Base-by-base conservation (phyloP, 2,888 invertebrate species). In the Agrochola lychnidis region DNA sequence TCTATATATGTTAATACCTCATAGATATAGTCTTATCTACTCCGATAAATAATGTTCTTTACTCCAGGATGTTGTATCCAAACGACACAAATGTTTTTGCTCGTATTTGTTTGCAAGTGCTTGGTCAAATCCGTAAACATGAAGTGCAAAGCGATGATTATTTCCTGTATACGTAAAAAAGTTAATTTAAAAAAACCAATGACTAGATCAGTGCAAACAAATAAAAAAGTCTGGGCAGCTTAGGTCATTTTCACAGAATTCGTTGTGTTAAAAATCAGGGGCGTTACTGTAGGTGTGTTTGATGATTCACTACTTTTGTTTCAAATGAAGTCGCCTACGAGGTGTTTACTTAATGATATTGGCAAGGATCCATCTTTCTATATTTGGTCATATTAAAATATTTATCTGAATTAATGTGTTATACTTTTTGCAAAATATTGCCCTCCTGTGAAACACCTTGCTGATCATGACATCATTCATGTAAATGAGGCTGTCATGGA, bases 391-490 rank as follows among this genome's bases (percentile, higher is more conserved):
- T 71, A 70, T 70, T 68, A 75, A 68, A 53, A 68, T 57, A 59
- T 45, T 69, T n/a, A 36, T 78, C 12, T 48, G 16, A 78, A 56
- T 73, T 25, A 75, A 51, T 84, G 74, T 66, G 30, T 70, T 48
- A 16, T 40, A 68, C 5, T 22, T 73, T 64, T 79, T 62, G 51
- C 53, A 73, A 78, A 61, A 63, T 64, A 68, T 25, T 78, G 40
- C 62, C 67, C 68, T 19, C 48, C 57, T 63, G 40, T 66, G 12
- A 63, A 53, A 61, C 70, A 69, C n/a, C 25, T 40, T n/a, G 22
- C n/a, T n/a, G 69, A 7, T 62, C 56, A 85, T 93, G 91, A 92
- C 89, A 91, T 92, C 91, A 93, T 88, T 76, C 71, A 91, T 92
- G 91, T 81, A 91, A 93, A 93, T 91, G 81, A 84, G 79, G 74